Evolutionary conservation across 2,888 invertebrate genomes (phyloP), one percentile per base, ranked within the genome.

Genomic region (Cheilosia urbana): DNA sequence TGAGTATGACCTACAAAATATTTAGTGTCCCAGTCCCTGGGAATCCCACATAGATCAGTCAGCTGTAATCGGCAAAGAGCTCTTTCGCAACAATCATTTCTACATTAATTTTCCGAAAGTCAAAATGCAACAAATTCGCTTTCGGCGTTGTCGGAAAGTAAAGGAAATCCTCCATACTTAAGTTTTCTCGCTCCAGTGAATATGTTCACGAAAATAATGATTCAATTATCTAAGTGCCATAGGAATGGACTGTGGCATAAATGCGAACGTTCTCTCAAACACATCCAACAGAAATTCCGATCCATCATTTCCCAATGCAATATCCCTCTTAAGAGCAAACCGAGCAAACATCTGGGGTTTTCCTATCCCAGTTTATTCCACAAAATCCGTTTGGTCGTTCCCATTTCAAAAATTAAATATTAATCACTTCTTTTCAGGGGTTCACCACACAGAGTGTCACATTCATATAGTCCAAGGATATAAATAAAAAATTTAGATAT

Each of bases 391-490:
- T 83, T 72, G 83, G 66, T 53, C 72, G 78, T 37, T 78, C 68
- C 68, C 49, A 83, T 72, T 83, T 72, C 55, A 68, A 68, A 77
- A 68, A 78, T 78, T 78, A 83, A 83, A 78, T 83, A 83, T 83
- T 83, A 68, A 83, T 73, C 71, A 42, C 17, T 63, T n/a, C 71
- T 55, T 62, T 73, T 55, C 62, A 42, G 55, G 53, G 51, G 78
- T 55, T 62, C 66, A 47, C 55, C 66, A 62, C 66, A 65, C 62
- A 65, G 30, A 69, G 57, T 45, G 69, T 57, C 63, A 57, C 47
- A 57, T 57, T 40, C 37, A 66, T 27, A 66, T 7, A 19, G 17
- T 58, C 55, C 37, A 17, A 15, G 57, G 47, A 17, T 37, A 55
- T 73, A 73, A 55, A 65, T 65, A 73, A 65, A n/a, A 37, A 57